Evolutionary conservation across 2,888 invertebrate genomes (phyloP).

Genomic region (Steinernema hermaphroditum): DNA sequence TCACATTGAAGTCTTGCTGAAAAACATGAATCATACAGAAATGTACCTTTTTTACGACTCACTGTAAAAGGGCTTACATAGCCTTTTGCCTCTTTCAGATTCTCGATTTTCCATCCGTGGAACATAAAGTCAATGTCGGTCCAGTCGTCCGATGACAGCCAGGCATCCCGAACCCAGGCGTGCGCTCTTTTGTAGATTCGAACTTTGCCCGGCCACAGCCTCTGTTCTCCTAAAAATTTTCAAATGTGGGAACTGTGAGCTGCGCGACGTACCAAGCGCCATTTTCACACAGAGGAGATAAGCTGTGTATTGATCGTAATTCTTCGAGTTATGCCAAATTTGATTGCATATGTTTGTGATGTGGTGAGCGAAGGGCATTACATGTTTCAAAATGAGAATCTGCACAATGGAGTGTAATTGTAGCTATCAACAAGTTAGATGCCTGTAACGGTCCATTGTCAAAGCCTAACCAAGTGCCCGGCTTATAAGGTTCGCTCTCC

Average conservation of each 20-base stretch:
- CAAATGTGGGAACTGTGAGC: neutral
- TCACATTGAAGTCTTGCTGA: slow-evolving; percentile 17
- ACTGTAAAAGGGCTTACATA: neutral
- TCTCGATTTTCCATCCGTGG: slow-evolving; percentile 56
- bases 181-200: slow-evolving; percentile 52
- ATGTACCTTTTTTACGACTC: no score
- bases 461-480: slow-evolving; percentile 57
- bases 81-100: slow-evolving; percentile 36
- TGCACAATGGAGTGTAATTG: no score
- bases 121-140: slow-evolving; percentile 54
- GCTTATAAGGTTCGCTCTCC: slow-evolving; percentile 52
- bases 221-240: slow-evolving; percentile 41
- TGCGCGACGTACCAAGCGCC: neutral
- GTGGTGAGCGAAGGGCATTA: slow-evolving; percentile 34
- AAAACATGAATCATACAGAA: neutral
- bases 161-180: slow-evolving; percentile 51
- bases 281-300: slow-evolving; percentile 26
- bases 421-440: no score
- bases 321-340: neutral
- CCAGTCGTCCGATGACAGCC: slow-evolving; percentile 49
- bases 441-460: slow-evolving; percentile 63
- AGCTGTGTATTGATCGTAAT: slow-evolving; percentile 1
- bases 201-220: slow-evolving; percentile 54
- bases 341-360: slow-evolving; percentile 18
- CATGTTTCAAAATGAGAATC: slow-evolving; percentile 50